phyloP scores from a whole-genome alignment of 2,888 invertebrate genomes.

The Meloe dianella region DNA sequence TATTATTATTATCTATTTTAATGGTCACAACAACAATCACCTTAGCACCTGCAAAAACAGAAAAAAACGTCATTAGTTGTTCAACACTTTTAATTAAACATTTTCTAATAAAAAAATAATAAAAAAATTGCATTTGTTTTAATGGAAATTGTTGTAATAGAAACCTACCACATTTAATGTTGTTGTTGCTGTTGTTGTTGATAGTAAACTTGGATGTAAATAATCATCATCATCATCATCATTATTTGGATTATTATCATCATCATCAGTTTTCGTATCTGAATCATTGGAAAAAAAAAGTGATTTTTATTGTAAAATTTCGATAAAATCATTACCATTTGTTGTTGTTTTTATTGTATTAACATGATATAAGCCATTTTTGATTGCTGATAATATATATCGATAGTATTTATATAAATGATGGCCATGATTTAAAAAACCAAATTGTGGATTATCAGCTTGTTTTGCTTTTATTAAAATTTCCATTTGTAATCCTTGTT shows the following conservation, averaged over 20 bases:
- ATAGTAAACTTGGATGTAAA: slow-evolving; percentile 80
- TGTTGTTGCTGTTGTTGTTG: slow-evolving; percentile 66
- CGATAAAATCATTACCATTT: no score
- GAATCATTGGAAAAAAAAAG: slow-evolving; percentile 12
- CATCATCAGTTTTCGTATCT: slow-evolving; percentile 38
- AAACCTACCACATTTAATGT: slow-evolving; percentile 76
- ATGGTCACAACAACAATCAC: slow-evolving; percentile 29
- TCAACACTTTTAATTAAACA: slow-evolving; percentile 42
- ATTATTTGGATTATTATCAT: slow-evolving; percentile 62
- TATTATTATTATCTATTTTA: slow-evolving; percentile 20
- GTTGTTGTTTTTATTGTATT: slow-evolving; percentile 46
- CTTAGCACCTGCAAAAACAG: slow-evolving; percentile 53
- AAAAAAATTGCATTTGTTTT: neutral
- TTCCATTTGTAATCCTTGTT: slow-evolving; percentile 97
- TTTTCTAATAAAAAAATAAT: slow-evolving; percentile 33
- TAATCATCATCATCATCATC: slow-evolving; percentile 71
- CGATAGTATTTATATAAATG: slow-evolving; percentile 88
- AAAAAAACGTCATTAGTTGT: slow-evolving; percentile 52
- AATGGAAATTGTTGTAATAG: slow-evolving; percentile 17
- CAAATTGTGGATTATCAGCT: slow-evolving; percentile 89
- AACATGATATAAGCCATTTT: slow-evolving; percentile 68
- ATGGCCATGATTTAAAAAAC: slow-evolving; percentile 88
- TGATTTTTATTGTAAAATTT: no score
- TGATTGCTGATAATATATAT: slow-evolving; percentile 73
- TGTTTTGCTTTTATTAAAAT: slow-evolving; percentile 98